A percentile compares a stretch with the other conserved stretches of the same genome.
These are phyloP conservation scores for Scaptodrosophila latifasciaeformis DNA, from an alignment of 2,888 invertebrate genomes.

Conservation along the genomic window DNA sequence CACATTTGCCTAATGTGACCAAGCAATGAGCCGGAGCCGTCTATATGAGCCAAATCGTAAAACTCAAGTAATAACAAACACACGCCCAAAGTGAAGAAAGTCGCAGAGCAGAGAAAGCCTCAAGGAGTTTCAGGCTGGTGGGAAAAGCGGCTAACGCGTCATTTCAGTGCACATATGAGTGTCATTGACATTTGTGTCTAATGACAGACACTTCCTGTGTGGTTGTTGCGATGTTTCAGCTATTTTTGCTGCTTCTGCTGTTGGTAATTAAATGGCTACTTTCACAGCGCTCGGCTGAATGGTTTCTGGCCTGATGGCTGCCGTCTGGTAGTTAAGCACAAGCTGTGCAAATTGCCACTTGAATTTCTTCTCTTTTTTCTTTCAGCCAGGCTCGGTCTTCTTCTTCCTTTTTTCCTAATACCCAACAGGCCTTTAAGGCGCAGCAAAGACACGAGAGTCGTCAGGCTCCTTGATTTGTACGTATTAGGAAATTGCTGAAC, in stretches of 20 bases:
- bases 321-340: background rate
- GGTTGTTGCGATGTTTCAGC: too few species aligned
- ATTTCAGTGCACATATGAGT: constrained; percentile 13
- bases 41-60: background rate
- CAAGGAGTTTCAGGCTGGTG: background rate
- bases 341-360: background rate
- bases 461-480: too few species aligned
- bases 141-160: background rate
- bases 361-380: background rate
- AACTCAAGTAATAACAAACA: constrained; percentile 1
- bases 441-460: too few species aligned
- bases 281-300: background rate
- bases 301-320: background rate
- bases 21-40: background rate
- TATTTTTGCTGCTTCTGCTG: too few species aligned
- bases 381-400: too few species aligned
- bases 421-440: too few species aligned
- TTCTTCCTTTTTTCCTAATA: too few species aligned
- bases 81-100: constrained; percentile 1
- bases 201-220: constrained; percentile 17
- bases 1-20: constrained; percentile 4
- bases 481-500: too few species aligned
- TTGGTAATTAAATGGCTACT: constrained; percentile 15
- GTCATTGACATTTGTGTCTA: constrained; percentile 23
- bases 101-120: background rate